Percentiles rank a stretch among this genome's conserved stretches.
Conservation (phyloP, 2,888 invertebrate genomes). For the Lapara coniferarum region DNA sequence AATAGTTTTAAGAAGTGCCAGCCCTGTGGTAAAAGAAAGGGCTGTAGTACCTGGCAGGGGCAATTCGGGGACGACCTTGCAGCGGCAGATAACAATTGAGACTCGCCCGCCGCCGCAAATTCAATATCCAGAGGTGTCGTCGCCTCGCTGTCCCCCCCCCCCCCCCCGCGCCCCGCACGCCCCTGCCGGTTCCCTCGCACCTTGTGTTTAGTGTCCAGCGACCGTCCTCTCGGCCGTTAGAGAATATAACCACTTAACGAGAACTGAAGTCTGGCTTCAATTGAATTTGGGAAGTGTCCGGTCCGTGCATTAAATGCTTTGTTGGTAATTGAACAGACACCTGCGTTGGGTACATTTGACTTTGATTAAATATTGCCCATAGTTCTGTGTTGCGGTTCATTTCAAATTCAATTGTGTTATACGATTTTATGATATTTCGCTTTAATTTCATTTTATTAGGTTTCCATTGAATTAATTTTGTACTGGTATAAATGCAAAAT, state of each 20-base stretch:
- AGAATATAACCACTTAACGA: constrained; percentile 80
- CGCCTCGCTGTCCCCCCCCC: constrained; percentile 55
- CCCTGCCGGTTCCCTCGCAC: constrained; percentile 46
- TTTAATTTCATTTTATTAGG: neutral
- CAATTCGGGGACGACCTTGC: constrained; percentile 74
- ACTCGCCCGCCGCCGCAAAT: constrained; percentile 74
- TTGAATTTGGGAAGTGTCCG: constrained; percentile 68
- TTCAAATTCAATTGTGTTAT: neutral
- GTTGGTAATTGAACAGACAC: constrained; percentile 30
- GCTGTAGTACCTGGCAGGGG: constrained; percentile 70
- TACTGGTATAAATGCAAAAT: neutral
- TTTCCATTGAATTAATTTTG: neutral
- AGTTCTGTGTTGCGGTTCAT: neutral
- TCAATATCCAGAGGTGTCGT: constrained; percentile 81
- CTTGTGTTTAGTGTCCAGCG: constrained; percentile 72
- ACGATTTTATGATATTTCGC: neutral
- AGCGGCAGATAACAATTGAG: constrained; percentile 80
- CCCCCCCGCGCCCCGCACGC: constrained; percentile 32
- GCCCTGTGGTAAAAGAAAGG: constrained; percentile 73
- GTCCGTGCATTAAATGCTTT: constrained; percentile 56
- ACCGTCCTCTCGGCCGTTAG: constrained; percentile 43
- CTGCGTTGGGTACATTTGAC: constrained; percentile 20
- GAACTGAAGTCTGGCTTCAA: constrained; percentile 75
- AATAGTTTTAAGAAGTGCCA: constrained; percentile 38
- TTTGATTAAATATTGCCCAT: constrained; percentile 4